Evolutionary conservation across 2,888 invertebrate genomes (phyloP), one percentile per base, ranked within the genome.

Genomic region (Dasypogon diadema): DNA sequence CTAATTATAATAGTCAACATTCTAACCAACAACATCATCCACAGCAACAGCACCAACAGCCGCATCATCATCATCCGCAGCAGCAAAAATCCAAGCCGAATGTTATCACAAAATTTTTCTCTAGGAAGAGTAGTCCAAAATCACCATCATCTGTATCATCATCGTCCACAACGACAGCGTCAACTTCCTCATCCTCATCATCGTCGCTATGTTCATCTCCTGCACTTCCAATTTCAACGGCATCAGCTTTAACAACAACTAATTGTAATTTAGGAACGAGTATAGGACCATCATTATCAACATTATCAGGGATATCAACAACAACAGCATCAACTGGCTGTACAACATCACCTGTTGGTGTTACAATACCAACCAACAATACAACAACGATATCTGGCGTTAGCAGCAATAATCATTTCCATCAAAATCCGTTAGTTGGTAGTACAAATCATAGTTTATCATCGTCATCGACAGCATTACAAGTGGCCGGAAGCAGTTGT

Each of bases 51-150:
- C 79, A 78, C 60, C 75, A 77, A 65, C 79, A 77, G 10, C 79
- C 80, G 37, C 79, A 79, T 54, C 74, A 78, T 24, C 65, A 77
- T 58, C 68, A 74, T 51, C 65, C 77, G 76, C 65, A 77, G 46
- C 68, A 74, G 48, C 78, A 79, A 72, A 86, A 86, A 82, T 86
- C 86, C 78, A 86, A 86, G 80, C 84, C 86, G 78, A 86, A 83
- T 81, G 84, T 84, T 80, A 85, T 86, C 79, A 84, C 84, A 77
- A 85, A 85, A 80, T 85, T 86, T 79, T 86, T 86, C 80, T 84
- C 84, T 78, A 84, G 86, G 77, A 86, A 85, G 79, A 85, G 85
- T 79, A 85, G 85, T 73, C 84, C 85, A 26, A 85, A 86, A 81
- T 85, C 84, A 75, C 85, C 85, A 48, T 79, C 77, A 58, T 77